Conservation (phyloP, 2,888 invertebrate genomes). For the Yponomeuta cagnagella region DNA sequence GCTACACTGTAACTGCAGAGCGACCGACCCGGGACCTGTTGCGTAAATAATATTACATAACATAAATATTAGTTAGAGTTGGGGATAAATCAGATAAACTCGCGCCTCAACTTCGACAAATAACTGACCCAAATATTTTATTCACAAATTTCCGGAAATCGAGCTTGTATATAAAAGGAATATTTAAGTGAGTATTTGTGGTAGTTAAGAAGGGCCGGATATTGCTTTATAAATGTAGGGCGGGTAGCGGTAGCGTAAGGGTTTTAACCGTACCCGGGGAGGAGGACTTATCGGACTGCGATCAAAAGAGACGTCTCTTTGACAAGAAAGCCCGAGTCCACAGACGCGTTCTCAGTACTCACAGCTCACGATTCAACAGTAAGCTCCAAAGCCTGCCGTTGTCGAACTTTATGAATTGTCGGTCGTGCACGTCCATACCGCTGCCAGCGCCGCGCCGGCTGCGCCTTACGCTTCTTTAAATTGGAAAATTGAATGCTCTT, state of each 20-base stretch:
- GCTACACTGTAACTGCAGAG: neutral
- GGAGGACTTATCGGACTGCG: neutral
- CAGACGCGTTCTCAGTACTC: neutral
- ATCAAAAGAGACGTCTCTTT: neutral
- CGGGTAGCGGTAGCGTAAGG: neutral
- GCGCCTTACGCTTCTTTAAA: conserved; percentile 26
- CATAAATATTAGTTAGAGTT: neutral
- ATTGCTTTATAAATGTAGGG: conserved; percentile 1
- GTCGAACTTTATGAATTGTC: neutral
- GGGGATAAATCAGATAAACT: neutral
- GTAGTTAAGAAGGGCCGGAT: neutral
- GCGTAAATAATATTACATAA: neutral
- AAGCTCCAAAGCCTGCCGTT: neutral
- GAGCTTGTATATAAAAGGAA: neutral
- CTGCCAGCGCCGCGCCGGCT: conserved; percentile 25
- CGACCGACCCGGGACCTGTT: neutral
- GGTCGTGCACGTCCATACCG: conserved; percentile 14
- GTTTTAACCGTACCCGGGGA: neutral
- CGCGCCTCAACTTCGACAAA: neutral
- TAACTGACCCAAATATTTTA: neutral
- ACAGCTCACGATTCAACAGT: neutral
- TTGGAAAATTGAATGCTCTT: conserved; percentile 19
- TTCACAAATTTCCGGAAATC: neutral
- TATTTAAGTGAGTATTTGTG: conserved; percentile 1
- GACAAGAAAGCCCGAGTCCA: neutral